These are phyloP conservation scores for Lasioglossum baleicum DNA, from an alignment of 1,140 invertebrate genomes.

Conservation along the genomic window DNA sequence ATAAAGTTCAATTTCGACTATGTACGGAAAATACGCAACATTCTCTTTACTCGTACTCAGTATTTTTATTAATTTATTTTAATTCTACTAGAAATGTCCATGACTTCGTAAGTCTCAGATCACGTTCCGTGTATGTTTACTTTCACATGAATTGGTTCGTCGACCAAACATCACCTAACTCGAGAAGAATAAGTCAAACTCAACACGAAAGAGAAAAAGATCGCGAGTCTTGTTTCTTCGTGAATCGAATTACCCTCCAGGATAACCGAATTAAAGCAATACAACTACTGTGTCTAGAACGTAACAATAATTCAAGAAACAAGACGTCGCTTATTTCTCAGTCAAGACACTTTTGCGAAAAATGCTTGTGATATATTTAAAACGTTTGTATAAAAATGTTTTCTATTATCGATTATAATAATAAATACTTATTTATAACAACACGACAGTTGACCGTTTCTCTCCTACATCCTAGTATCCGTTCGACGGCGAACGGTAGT, in stretches of 20 bases:
- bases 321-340: slow-evolving; percentile 36
- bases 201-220: slow-evolving; percentile 23
- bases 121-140: slow-evolving; percentile 13
- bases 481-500: slow-evolving; percentile 44
- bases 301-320: neutral
- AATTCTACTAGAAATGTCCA: slow-evolving; percentile 15
- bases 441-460: slow-evolving; percentile 55
- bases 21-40: too few relatives aligned
- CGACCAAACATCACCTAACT: neutral
- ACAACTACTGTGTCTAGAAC: slow-evolving; percentile 1
- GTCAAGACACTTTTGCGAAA: slow-evolving; percentile 57
- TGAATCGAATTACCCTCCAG: neutral
- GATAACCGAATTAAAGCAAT: neutral
- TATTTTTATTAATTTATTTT: slow-evolving; percentile 7
- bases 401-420: slow-evolving; percentile 74
- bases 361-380: slow-evolving; percentile 69
- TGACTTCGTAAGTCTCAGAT: slow-evolving; percentile 17
- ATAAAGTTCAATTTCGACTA: too few relatives aligned
- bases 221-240: slow-evolving; percentile 10
- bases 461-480: slow-evolving; percentile 27
- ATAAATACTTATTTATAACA: slow-evolving; percentile 78
- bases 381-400: slow-evolving; percentile 71
- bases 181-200: slow-evolving; percentile 3
- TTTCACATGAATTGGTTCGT: slow-evolving; percentile 25
- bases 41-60: neutral